Base-by-base conservation (phyloP, 2,888 invertebrate species). In the Eristalis arbustorum region DNA sequence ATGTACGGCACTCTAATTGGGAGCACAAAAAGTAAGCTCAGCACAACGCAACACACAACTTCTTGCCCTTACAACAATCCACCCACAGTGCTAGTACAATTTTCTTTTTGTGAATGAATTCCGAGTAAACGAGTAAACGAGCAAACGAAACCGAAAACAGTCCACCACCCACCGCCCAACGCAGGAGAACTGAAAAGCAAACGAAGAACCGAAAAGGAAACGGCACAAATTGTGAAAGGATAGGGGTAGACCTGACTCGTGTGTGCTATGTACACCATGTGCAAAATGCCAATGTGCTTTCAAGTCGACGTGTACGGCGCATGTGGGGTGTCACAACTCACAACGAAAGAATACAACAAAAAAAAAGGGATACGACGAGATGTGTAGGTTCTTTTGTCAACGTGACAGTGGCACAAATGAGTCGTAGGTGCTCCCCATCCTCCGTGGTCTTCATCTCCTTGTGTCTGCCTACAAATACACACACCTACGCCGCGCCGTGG, bases 41-140 rank as follows among this genome's bases (percentile, higher is more conserved):
- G 25, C 25, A 13, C 13, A n/a, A n/a, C n/a, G n/a, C n/a, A n/a
- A n/a, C n/a, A n/a, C 10, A 25, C 59, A 14, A 13, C 59, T 59
- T 59, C 59, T 28, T 28, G 25, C 13, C 25, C 23, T 25, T 59
- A 28, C 34, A 18, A 74, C 34, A 5, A 49, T 64, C 37, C 34
- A 56, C 66, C 37, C 59, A 14, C 18, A 4, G 1, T 18, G 59
- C 59, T 25, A 59, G 25, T 23, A 59, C n/a, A n/a, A n/a, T 28
- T 62, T 14, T 40, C 49, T 67, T 72, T 84, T 80, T 72, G 75
- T 84, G 84, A 84, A 84, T 84, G 84, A 80, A 80, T 80, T 84
- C 80, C 68, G 63, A 73, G 81, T 81, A 85, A 76, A 67, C 1
- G n/a, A n/a, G n/a, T n/a, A n/a, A n/a, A n/a, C n/a, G n/a, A n/a